Evolutionary conservation across 2,113 vertebrate species (phyloP), one percentile per base, ranked within the genome.

Genomic region (Cochlearius cochlearius): DNA sequence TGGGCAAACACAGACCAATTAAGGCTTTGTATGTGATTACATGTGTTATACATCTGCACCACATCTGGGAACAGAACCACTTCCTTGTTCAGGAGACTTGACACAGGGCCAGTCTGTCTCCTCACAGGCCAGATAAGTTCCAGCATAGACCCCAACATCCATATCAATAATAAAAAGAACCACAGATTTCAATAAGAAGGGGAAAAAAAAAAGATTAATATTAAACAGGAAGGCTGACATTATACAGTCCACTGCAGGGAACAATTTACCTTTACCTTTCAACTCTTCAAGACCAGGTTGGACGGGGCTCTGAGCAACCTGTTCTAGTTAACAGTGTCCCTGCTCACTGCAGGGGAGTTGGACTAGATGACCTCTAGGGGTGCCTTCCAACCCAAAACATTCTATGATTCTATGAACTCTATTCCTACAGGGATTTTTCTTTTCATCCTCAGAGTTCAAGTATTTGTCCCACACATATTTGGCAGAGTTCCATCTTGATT

Each of bases 151-250:
- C 23, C 16, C 60, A 59, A 36, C 4, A 56, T 17, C 0, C 0
- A 30, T 30, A 26, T 41, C 23, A 62, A n/a, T 86, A 79, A 56
- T 15, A 76, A 3, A 56, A 52, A 10, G 67, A 88, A 82, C 1
- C 11, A 60, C 1, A 64, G 7, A 16, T 76, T 67, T 83, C 45
- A 81, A 20, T 58, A 30, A 45, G 14, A 30, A 36, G 3, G 2
- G 5, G 14, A 3, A 1, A 4, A 30, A 15, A 23, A 49, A 76
- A 2, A 1, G 1, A 45, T 21, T 36, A 27, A 27, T 32, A 53
- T 60, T 79, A 32, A 93, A 39, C 8, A 62, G 23, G 39, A 91
- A 82, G 11, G 19, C 16, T 56, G 19, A 20, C 13, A 36, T 71
- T 27, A 34, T 34, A 60, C 16, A 43, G 12, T 30, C 11, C 7